A percentile compares a stretch with the other conserved stretches of the same genome.
phyloP scores from a whole-genome alignment of 2,113 vertebrate genomes.

The Takifugu bimaculatus region DNA sequence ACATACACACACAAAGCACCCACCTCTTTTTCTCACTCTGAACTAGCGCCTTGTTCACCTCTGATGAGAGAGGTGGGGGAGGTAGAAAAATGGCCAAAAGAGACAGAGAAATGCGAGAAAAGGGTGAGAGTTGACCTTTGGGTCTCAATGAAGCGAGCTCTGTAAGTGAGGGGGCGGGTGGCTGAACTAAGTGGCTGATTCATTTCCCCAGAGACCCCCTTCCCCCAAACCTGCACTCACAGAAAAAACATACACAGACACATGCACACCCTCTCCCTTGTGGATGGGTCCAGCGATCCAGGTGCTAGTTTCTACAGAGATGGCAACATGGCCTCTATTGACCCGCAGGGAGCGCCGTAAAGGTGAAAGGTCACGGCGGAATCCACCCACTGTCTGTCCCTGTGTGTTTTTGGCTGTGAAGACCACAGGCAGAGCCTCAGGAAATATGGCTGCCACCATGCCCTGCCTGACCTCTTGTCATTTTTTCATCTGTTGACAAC shows the following conservation, averaged over 20 bases:
- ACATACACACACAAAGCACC: slow-evolving; percentile 6
- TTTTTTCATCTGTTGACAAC: slow-evolving; percentile 48
- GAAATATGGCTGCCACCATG: slow-evolving; percentile 53
- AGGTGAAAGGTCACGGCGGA: slow-evolving; percentile 56
- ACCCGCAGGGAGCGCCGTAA: slow-evolving; percentile 49
- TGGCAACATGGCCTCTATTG: slow-evolving; percentile 47
- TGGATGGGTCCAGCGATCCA: slow-evolving; percentile 52
- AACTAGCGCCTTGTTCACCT: slow-evolving; percentile 59
- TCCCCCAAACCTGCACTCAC: slow-evolving; percentile 11
- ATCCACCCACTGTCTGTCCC: slow-evolving; percentile 66
- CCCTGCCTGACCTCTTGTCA: slow-evolving; percentile 37
- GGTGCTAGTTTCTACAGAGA: slow-evolving; percentile 58
- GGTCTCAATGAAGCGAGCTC: slow-evolving; percentile 55
- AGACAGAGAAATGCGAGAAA: slow-evolving; percentile 53
- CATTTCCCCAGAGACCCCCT: slow-evolving; percentile 56
- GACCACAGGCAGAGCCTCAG: slow-evolving; percentile 55
- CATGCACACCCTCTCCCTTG: slow-evolving; percentile 15
- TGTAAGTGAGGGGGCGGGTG: slow-evolving; percentile 69
- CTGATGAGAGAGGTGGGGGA: slow-evolving; percentile 42
- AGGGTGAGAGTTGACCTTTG: slow-evolving; percentile 70
- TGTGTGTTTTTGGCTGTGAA: slow-evolving; percentile 62
- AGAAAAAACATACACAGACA: slow-evolving; percentile 21
- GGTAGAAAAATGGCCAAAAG: slow-evolving; percentile 34
- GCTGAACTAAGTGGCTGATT: slow-evolving; percentile 70
- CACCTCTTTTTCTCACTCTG: slow-evolving; percentile 38